Evolutionary conservation across 2,888 invertebrate species (phyloP).

Genomic region (Drosophila picticornis): DNA sequence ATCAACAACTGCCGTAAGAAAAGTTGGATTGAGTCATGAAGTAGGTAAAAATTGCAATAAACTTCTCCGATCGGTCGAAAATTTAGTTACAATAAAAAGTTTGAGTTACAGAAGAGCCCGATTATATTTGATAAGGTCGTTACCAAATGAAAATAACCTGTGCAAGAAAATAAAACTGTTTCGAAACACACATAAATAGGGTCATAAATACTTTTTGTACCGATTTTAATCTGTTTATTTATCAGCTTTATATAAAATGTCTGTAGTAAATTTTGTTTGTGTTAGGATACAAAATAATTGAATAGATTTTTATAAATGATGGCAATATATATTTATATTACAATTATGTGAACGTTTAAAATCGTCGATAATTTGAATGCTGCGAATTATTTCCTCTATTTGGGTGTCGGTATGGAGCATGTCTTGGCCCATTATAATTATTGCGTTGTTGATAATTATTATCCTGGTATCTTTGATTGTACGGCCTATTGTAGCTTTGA

Average conservation of each 20-base stretch:
- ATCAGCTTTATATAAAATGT: slow-evolving; percentile 4
- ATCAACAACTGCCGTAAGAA: neutral
- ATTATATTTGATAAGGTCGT: neutral
- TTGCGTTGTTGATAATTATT: slow-evolving; percentile 38
- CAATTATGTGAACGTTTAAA: slow-evolving; percentile 16
- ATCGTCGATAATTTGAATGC: slow-evolving; percentile 50
- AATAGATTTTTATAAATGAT: slow-evolving; percentile 2
- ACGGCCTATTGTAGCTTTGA: slow-evolving; percentile 41
- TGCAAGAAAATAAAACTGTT: neutral
- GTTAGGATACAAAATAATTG: neutral
- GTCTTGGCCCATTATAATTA: slow-evolving; percentile 36
- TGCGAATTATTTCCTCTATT: slow-evolving; percentile 44
- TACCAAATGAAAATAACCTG: neutral
- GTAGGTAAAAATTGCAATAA: neutral
- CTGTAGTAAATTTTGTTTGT: neutral
- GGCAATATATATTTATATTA: neutral
- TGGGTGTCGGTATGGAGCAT: slow-evolving; percentile 29
- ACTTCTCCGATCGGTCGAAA: neutral
- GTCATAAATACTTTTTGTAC: neutral
- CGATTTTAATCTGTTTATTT: neutral
- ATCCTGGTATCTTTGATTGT: slow-evolving; percentile 42
- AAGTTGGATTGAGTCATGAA: neutral
- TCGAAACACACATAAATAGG: neutral
- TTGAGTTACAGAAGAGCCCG: neutral
- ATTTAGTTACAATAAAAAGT: neutral